Evolutionary conservation across 2,797 vertebrate genomes (phyloP), one percentile per base, ranked within the genome.

Genomic region (Pseudomugil tenellus): DNA sequence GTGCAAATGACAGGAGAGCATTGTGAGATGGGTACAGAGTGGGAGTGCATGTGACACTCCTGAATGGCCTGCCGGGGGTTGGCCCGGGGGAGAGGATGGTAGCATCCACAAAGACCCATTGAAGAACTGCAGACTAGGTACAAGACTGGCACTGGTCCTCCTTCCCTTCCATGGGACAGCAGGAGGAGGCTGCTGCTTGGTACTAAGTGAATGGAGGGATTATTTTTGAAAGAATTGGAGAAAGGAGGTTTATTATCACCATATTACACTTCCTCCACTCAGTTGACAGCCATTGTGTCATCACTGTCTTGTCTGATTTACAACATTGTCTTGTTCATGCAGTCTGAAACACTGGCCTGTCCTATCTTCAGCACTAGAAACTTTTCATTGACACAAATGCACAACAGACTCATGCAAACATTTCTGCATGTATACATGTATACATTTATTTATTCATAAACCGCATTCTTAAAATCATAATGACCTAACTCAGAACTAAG

Each of bases 101-200:
- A 92, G 76, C 37, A 62, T 75, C 87, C 77, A 93, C 91, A 93
- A 94, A 92, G 89, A 80, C 53, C 83, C 74, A 92, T 94, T 94
- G 92, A 93, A 84, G 76, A 80, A 69, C 48, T 57, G 78, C 74
- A 89, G 86, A 91, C 84, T 77, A 90, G 87, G 89, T 84, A 77
- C 76, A 90, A 91, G 91, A 89, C 88, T 93, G 89, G 88, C 91
- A 90, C 81, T 84, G 80, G 87, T 85, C 78, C 73, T 82, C 79
- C 84, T 89, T 90, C 84, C 87, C 87, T 77, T 88, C 85, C 80
- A 81, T 82, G 69, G 84, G 80, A 88, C 74, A 80, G 75, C 76
- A 84, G 83, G 88, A 89, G 88, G 87, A 91, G 81, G 89, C 70
- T 89, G 84, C 84, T 84, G 84, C 88, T 86, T 92, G 89, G 88